A percentile compares a stretch with the other conserved stretches of the same genome.
phyloP scores from a whole-genome alignment of 2,888 invertebrate genomes.

The Agrotis exclamationis region DNA sequence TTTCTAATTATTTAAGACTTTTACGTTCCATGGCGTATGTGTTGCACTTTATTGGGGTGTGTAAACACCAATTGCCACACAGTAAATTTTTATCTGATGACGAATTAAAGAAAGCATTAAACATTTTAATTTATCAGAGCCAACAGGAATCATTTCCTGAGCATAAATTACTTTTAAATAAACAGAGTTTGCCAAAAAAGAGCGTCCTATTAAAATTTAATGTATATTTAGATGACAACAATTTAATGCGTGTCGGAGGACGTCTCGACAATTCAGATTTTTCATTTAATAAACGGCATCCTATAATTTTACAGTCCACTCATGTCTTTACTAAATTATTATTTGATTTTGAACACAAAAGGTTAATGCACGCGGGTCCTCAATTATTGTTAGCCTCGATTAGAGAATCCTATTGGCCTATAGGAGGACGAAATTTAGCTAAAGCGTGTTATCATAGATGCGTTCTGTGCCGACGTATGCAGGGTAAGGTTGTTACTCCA shows the following conservation, averaged over 20 bases:
- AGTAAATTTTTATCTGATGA: background rate
- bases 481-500: background rate
- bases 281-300: background rate
- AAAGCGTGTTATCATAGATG: slow-evolving; percentile 4
- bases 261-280: slow-evolving; percentile 6
- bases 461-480: background rate
- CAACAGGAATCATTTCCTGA: slow-evolving; percentile 3
- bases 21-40: background rate
- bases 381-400: background rate
- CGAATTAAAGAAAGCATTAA: background rate
- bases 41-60: background rate
- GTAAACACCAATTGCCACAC: background rate
- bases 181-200: background rate
- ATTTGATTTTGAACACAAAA: slow-evolving; percentile 53
- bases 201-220: background rate
- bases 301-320: slow-evolving; percentile 2
- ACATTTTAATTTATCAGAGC: background rate
- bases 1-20: background rate
- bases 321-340: slow-evolving; percentile 19
- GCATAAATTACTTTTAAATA: background rate
- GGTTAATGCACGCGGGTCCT: slow-evolving; percentile 56
- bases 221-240: background rate
- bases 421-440: slow-evolving; percentile 48
- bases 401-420: slow-evolving; percentile 59
- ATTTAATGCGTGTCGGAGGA: slow-evolving; percentile 5